phyloP scores from a whole-genome alignment of 2,113 vertebrate genomes.

The Mesoclemmys tuberculata region DNA sequence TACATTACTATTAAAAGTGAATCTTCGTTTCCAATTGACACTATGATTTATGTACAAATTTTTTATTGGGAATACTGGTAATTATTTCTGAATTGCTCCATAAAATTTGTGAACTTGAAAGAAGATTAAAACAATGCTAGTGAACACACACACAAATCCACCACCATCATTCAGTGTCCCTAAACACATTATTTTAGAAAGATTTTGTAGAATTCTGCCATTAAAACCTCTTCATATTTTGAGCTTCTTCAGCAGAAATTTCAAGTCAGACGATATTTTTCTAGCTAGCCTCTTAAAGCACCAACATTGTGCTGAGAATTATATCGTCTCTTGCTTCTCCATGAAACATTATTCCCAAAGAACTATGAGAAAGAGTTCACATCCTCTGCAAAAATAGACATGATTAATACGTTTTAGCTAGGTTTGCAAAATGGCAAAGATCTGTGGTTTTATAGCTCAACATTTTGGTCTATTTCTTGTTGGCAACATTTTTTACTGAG shows the following conservation, averaged over 20 bases:
- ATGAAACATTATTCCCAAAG: neutral
- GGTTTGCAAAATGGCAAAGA: neutral
- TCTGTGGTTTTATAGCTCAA: neutral
- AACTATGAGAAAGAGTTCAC: neutral
- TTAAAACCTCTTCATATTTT: constrained; percentile 5
- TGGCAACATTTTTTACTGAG: neutral
- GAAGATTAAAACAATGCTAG: neutral
- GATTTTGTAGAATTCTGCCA: neutral
- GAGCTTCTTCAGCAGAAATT: neutral
- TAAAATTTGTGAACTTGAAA: neutral
- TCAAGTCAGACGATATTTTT: accelerated
- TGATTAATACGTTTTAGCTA: neutral
- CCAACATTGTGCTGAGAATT: neutral
- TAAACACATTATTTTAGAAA: neutral
- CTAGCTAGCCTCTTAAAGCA: neutral
- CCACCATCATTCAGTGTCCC: neutral
- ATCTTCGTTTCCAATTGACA: neutral
- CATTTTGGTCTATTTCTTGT: neutral
- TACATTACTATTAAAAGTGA: neutral
- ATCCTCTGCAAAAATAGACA: neutral
- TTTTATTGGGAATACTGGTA: neutral
- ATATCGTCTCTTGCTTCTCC: neutral
- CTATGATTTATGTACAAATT: neutral
- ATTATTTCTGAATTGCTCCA: neutral
- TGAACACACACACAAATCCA: neutral